phyloP scores from a whole-genome alignment of 1,140 invertebrate species.

The Linepithema humile region DNA sequence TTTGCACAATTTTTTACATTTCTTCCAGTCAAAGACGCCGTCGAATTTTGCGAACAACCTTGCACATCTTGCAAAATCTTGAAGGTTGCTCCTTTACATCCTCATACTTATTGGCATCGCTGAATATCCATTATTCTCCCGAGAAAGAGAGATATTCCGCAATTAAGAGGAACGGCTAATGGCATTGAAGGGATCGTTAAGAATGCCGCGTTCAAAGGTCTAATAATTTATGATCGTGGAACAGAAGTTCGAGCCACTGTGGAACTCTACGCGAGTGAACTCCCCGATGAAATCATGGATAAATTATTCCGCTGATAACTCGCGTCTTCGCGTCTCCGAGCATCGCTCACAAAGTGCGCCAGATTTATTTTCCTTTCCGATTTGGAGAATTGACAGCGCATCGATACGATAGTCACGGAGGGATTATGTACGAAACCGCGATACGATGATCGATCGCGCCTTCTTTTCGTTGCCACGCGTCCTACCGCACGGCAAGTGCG shows the following conservation, averaged over 20 bases:
- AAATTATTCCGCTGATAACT: slow-evolving; percentile 46
- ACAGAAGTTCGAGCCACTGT: slow-evolving; percentile 43
- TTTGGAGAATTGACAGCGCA: neutral
- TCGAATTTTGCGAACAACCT: slow-evolving; percentile 19
- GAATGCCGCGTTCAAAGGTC: slow-evolving; percentile 58
- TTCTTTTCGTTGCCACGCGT: slow-evolving; percentile 10
- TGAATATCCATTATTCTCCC: slow-evolving; percentile 62
- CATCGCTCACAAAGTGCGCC: slow-evolving; percentile 9
- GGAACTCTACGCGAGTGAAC: slow-evolving; percentile 16
- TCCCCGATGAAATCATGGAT: slow-evolving; percentile 12
- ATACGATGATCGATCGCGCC: slow-evolving; percentile 49
- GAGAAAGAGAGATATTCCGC: slow-evolving; percentile 57
- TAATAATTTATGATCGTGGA: slow-evolving; percentile 60
- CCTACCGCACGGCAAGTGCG: neutral
- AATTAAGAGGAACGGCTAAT: slow-evolving; percentile 64
- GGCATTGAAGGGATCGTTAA: slow-evolving; percentile 60
- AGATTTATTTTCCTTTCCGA: neutral
- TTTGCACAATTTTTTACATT: neutral
- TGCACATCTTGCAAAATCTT: slow-evolving; percentile 32
- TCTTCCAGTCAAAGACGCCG: neutral
- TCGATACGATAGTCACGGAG: neutral
- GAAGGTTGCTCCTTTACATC: slow-evolving; percentile 49
- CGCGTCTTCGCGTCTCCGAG: neutral
- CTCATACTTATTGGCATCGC: slow-evolving; percentile 56
- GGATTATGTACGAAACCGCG: neutral